Conservation (phyloP, 2,888 invertebrate genomes). For the Neocrepidodera transversa region DNA sequence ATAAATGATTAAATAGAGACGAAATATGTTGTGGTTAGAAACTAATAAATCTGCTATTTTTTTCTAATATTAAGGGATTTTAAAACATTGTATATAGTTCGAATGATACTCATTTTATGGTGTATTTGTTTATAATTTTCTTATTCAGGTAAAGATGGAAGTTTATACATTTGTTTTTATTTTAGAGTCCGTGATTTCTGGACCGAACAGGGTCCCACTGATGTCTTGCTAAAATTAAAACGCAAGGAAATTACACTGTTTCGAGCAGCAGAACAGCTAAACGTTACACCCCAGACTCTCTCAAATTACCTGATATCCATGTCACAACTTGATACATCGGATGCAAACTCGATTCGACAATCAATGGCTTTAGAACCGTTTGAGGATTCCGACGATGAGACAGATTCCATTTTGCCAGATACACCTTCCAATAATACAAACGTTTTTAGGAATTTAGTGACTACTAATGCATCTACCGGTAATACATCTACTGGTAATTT, state of each 20-base stretch:
- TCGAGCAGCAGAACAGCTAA: conserved; percentile 76
- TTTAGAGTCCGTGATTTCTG: conserved; percentile 74
- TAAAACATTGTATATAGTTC: no score
- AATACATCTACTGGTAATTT: conserved; percentile 49
- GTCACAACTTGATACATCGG: conserved; percentile 62
- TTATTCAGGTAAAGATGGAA: no score
- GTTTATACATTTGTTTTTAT: no score
- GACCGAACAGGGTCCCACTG: conserved; percentile 79
- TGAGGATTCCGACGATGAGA: conserved; percentile 60
- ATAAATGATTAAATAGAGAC: no score
- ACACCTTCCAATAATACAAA: conserved; percentile 59
- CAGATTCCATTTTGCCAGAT: conserved; percentile 61
- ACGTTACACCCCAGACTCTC: conserved; percentile 77
- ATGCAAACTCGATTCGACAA: conserved; percentile 58
- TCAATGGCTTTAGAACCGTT: conserved; percentile 58
- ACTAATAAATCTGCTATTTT: no score
- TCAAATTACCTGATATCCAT: conserved; percentile 73
- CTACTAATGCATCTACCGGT: conserved; percentile 6
- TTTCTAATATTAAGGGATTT: no score
- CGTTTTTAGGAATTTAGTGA: conserved; percentile 47
- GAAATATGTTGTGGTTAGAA: no score
- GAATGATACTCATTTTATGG: no score
- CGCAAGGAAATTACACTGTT: conserved; percentile 76
- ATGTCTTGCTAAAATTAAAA: conserved; percentile 74
- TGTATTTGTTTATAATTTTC: no score